Base-by-base conservation (phyloP, 2,113 vertebrate genomes). In the Isurus oxyrinchus region DNA sequence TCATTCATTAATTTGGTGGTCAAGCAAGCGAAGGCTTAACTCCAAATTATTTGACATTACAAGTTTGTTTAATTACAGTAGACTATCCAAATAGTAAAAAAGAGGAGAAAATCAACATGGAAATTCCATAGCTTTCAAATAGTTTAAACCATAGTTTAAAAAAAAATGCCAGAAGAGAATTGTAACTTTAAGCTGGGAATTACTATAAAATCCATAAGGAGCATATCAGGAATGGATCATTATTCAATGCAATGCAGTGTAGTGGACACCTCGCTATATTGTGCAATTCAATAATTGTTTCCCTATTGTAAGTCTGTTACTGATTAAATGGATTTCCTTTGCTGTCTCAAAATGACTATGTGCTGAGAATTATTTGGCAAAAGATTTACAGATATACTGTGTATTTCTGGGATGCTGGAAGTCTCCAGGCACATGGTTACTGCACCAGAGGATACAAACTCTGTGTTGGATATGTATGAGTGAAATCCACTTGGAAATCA, bases 311-410 rank as follows among this genome's bases (percentile, higher is more conserved):
- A 44, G 59, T 66, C 90, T 94, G 90, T 94, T 94, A 21, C 59
- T 23, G 16, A 94, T 94, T 94, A 94, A n/a, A 23, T 40, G 35
- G 59, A 94, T 94, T 94, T 94, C 90, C 90, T 94, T 63, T 66
- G 31, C n/a, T 94, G 90, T 59, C 19, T 44, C 35, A 63, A 19
- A 66, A 44, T 94, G 90, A 40, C 90, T 66, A 84, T 44, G 59
- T 35, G n/a, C n/a, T 94, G 59, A 94, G 59, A 94, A 66, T 35
- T 94, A 94, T 63, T 66, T 94, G 90, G 59, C 90, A 16, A 5
- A 40, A 40, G 90, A 94, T 94, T 94, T 94, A 90, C 87, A 59
- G 87, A 25, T 87, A 55, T 87, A n/a, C 88, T 91, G 11, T 91
- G 55, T 66, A 63, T 63, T 94, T 63, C n/a, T 94, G 90, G 90